Conservation (phyloP, 2,888 invertebrate genomes). For the Agrochola macilenta region DNA sequence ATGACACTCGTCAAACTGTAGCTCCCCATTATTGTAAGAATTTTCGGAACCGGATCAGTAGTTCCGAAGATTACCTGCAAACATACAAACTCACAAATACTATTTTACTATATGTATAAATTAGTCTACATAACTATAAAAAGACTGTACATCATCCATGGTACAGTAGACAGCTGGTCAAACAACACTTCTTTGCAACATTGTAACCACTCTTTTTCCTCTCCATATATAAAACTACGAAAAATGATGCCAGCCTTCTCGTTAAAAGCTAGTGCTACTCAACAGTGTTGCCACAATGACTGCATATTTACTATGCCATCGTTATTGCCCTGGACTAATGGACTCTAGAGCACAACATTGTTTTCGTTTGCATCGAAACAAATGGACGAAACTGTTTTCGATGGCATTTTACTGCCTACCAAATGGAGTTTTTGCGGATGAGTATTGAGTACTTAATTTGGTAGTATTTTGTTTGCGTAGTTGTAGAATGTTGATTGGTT, state of each 20-base stretch:
- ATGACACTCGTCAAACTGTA: too few species aligned
- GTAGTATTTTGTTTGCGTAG: constrained; percentile 18
- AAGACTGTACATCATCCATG: background rate
- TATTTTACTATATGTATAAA: too few species aligned
- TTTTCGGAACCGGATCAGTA: too few species aligned
- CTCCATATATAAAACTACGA: constrained; percentile 36
- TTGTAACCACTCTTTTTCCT: background rate
- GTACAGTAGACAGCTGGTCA: constrained; percentile 2
- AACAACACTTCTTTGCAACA: background rate
- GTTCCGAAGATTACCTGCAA: too few species aligned
- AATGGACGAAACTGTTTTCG: constrained; percentile 77
- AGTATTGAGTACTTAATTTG: constrained; percentile 49
- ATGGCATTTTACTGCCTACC: constrained; percentile 74
- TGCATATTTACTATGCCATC: constrained; percentile 81
- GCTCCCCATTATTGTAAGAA: too few species aligned
- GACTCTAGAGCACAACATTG: constrained; percentile 86
- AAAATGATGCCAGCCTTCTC: constrained; percentile 52
- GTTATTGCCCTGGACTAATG: constrained; percentile 81
- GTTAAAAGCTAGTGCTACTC: constrained; percentile 70
- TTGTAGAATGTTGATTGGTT: constrained; percentile 4
- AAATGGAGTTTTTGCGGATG: constrained; percentile 59
- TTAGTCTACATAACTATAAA: background rate
- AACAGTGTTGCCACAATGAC: constrained; percentile 72
- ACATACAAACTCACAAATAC: too few species aligned
- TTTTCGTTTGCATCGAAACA: constrained; percentile 81